Base-by-base conservation (phyloP, 2,888 invertebrate species). In the Acanthosepion esculentum region DNA sequence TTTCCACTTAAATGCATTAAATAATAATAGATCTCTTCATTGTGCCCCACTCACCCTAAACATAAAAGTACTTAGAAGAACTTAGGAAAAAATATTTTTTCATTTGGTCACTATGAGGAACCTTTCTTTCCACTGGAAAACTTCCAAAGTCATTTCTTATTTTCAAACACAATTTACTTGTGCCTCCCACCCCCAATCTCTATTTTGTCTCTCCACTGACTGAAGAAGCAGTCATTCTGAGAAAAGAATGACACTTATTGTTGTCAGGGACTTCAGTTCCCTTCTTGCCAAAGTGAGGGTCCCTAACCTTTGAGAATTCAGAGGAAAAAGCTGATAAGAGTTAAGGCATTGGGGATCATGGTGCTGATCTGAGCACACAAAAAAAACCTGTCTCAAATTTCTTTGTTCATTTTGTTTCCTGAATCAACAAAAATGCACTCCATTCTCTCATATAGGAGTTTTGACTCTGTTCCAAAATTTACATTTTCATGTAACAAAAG, bases 341-440 rank as follows among this genome's bases (percentile, higher is more conserved):
- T 15, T 12, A 23, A n/a, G 15, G 78, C 78, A 78, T 78, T 15
- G 15, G n/a, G 78, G 78, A 78, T 78, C 78, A 33, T 33, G n/a
- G 78, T 78, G 78, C 33, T 78, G 78, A 78, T 78, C 78, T 33
- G 18, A 33, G 15, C 78, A 78, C n/a, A 78, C n/a, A 78, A 78
- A 78, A 78, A n/a, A 78, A 78, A 78, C n/a, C 33, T 78, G 78
- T 78, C 78, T 78, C n/a, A n/a, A 33, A 78, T 78, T 78, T 78
- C 78, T 78, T 78, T 78, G n/a, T 78, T 33, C 78, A 33, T n/a
- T 18, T 78, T 78, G 18, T 78, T 78, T 78, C 33, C 78, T 5
- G 2, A 78, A 15, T n/a, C 78, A n/a, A 78, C 78, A 15, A 78
- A n/a, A 78, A 59, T 59, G 23, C 23, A n/a, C n/a, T 78, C 78